Base-by-base conservation (phyloP, 2,888 invertebrate genomes). In the Melanostoma mellinum region DNA sequence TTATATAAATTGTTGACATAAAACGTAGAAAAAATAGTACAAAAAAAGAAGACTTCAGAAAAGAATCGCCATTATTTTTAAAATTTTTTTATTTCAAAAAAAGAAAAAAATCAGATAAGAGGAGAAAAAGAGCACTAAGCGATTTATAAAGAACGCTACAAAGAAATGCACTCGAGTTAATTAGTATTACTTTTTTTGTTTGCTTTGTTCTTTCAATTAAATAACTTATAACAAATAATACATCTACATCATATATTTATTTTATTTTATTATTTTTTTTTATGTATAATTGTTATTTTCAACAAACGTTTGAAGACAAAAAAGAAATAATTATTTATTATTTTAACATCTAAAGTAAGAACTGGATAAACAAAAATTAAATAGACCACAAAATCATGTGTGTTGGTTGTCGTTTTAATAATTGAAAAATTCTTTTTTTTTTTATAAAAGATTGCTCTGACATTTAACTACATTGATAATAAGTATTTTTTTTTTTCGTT, bases 381-480 rank as follows among this genome's bases (percentile, higher is more conserved):
- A 44, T 50, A 30, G 6, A 65, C 35, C 42, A 61, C 52, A 56
- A 50, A 72, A 72, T 20, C 20, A 20, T 42, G 38, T 81, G 44
- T 67, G 20, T 44, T 42, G 38, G 4, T 50, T 52, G 20, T 40
- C 48, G 48, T 48, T 33, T 32, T 38, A 52, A 32, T 38, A 30
- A 50, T 30, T 20, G 44, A 46, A 35, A 36, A 38, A 4, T 77
- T 40, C 32, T 56, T 48, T 48, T 8, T 50, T 55, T 68, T 3
- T 38, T 73, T 73, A 52, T 77, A 73, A 65, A 77, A 69, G 63
- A 77, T 73, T 82, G 73, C 73, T 82, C 68, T 63, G 82, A 82
- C 82, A 77, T 77, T 82, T 69, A 82, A 82, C 82, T 82, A 82
- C 82, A 60, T 77, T 74, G 82, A 82, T 82, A 82, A 77, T 82